A percentile compares a stretch with the other conserved stretches of the same genome.
Evolutionary conservation across 2,797 vertebrate genomes (phyloP).

Genomic region (Capromys pilorides): DNA sequence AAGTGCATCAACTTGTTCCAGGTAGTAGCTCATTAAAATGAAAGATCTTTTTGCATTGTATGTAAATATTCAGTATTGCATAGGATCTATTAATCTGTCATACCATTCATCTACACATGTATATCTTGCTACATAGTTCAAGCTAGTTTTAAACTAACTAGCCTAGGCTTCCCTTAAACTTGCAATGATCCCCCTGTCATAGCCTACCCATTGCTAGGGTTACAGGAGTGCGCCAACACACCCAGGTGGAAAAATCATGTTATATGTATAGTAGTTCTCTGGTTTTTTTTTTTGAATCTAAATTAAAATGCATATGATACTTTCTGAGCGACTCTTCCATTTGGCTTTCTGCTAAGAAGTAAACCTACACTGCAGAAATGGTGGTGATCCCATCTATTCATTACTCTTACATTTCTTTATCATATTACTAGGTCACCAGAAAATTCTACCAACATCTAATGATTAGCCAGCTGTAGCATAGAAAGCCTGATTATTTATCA

Average conservation of each 20-base stretch:
- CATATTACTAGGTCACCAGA: not conserved
- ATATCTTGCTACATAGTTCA: no score
- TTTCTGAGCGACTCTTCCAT: not conserved
- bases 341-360: not conserved
- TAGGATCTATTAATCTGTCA: not conserved
- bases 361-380: not conserved
- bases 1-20: not conserved
- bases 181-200: no score
- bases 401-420: not conserved
- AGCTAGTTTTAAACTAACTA: no score
- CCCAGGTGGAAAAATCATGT: not conserved
- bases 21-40: not conserved
- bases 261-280: not conserved
- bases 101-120: not conserved
- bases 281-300: not conserved
- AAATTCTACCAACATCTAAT: not conserved
- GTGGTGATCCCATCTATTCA: not conserved
- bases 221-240: no score
- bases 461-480: not conserved
- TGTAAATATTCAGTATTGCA: not conserved
- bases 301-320: not conserved
- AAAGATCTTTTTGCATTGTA: not conserved
- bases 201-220: no score
- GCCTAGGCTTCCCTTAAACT: no score
- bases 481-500: not conserved